A percentile compares a stretch with the other conserved stretches of the same genome.
Conservation (phyloP, 2,797 vertebrate species). For the Coccyzus lansbergi region DNA sequence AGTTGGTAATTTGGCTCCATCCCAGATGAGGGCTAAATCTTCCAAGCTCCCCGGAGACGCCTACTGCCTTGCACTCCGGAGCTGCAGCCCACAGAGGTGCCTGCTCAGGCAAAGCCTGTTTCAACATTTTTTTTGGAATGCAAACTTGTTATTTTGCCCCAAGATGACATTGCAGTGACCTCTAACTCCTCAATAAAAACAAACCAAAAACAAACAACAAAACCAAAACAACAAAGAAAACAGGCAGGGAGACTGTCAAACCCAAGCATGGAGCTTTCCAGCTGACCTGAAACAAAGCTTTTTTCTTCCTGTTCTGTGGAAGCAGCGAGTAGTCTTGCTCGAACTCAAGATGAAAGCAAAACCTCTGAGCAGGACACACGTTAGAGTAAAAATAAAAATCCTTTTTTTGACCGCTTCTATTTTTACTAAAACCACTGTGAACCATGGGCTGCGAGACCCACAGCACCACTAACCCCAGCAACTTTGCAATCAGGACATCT, state of each 20-base stretch:
- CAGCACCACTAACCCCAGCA: slow-evolving; percentile 60
- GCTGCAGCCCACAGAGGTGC: neutral
- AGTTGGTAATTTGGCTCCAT: fast-evolving
- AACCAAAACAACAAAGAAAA: neutral
- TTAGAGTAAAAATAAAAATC: slow-evolving; percentile 62
- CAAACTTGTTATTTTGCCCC: slow-evolving; percentile 2
- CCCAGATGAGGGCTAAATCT: neutral
- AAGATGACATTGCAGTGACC: slow-evolving; percentile 3
- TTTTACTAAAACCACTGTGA: neutral
- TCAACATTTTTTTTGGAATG: neutral
- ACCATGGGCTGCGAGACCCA: slow-evolving; percentile 20
- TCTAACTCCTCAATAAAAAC: neutral
- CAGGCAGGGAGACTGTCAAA: neutral
- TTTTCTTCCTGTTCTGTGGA: neutral
- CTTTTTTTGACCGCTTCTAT: slow-evolving; percentile 53
- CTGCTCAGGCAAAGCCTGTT: neutral
- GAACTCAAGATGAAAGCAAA: neutral
- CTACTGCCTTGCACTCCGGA: fast-evolving
- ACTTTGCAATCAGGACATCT: slow-evolving; percentile 14
- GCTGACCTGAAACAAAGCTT: slow-evolving; percentile 30
- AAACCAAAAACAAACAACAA: too few relatives aligned
- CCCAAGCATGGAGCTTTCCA: neutral
- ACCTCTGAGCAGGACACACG: slow-evolving; percentile 28
- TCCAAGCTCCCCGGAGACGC: fast-evolving
- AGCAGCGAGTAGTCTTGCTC: neutral